A percentile compares a stretch with the other conserved stretches of the same genome.
phyloP scores from a whole-genome alignment of 2,113 vertebrate genomes.

The Cephalopterus ornatus region DNA sequence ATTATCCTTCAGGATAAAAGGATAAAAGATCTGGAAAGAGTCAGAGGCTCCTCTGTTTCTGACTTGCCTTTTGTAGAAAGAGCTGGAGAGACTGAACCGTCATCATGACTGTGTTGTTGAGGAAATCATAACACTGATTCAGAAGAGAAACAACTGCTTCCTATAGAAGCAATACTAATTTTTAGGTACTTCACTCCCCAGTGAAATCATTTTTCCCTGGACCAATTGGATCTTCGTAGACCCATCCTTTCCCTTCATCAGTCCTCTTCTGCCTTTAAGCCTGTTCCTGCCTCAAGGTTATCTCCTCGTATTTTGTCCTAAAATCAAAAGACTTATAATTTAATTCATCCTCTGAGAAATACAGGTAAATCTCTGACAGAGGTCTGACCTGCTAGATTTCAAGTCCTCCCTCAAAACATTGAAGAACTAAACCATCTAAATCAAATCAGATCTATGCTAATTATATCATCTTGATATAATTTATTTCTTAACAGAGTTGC shows the following conservation, averaged over 20 bases:
- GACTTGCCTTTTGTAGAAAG: neutral
- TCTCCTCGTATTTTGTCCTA: neutral
- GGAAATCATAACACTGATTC: neutral
- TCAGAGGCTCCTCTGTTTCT: neutral
- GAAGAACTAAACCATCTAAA: neutral
- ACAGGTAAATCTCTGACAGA: neutral
- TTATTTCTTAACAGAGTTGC: neutral
- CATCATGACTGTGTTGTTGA: neutral
- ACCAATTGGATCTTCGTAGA: neutral
- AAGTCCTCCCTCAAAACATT: neutral
- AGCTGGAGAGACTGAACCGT: neutral
- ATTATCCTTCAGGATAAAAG: neutral
- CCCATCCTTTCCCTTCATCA: neutral
- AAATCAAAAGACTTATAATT: neutral
- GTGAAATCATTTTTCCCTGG: neutral
- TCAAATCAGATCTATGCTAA: neutral
- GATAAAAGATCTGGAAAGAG: neutral
- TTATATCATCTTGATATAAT: neutral
- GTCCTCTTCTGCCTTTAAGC: neutral
- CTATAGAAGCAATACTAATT: neutral
- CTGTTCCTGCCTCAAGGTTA: neutral
- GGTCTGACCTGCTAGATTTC: neutral
- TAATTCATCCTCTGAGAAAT: neutral
- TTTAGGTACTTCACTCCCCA: neutral
- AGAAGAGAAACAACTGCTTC: neutral